Conservation (phyloP, 1,140 invertebrate genomes). For the fruit fly (Drosophila melanogaster) region DNA sequence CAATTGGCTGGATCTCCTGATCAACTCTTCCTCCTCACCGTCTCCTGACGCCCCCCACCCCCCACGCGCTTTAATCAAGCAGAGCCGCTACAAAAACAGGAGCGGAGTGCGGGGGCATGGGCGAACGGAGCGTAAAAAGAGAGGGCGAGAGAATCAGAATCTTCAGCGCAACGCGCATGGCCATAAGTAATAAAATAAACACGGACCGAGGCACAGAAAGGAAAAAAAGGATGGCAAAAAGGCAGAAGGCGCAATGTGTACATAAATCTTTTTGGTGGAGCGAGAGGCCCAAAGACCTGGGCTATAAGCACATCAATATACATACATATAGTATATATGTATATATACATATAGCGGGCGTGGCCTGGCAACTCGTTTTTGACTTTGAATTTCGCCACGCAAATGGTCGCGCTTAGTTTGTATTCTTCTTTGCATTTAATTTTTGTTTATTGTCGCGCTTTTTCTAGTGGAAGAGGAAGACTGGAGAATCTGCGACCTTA, state of each 20-base stretch:
- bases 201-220: constrained; percentile 54
- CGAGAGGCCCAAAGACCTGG: constrained; percentile 17
- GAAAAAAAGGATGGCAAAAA: constrained; percentile 53
- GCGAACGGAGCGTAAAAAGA: constrained; percentile 6
- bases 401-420: constrained; percentile 67
- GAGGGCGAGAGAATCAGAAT: constrained; percentile 1
- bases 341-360: constrained; percentile 46
- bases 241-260: constrained; percentile 54
- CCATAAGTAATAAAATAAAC: constrained; percentile 74
- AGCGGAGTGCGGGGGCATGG: not conserved
- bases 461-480: constrained; percentile 42
- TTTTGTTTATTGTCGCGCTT: constrained; percentile 65
- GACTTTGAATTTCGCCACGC: constrained; percentile 78
- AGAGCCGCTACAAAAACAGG: constrained; percentile 29
- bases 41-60: constrained; percentile 21
- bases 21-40: not conserved
- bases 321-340: constrained; percentile 4
- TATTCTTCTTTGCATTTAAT: constrained; percentile 47
- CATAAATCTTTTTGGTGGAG: constrained; percentile 52
- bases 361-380: constrained; percentile 56
- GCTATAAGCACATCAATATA: constrained; percentile 6
- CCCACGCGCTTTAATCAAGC: constrained; percentile 48
- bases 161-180: constrained; percentile 43
- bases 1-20: constrained; percentile 9
- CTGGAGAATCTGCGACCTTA: constrained; percentile 53